These are phyloP conservation scores for Talpa occidentalis DNA, from an alignment of 2,113 vertebrate genomes.

Conservation along the genomic window DNA sequence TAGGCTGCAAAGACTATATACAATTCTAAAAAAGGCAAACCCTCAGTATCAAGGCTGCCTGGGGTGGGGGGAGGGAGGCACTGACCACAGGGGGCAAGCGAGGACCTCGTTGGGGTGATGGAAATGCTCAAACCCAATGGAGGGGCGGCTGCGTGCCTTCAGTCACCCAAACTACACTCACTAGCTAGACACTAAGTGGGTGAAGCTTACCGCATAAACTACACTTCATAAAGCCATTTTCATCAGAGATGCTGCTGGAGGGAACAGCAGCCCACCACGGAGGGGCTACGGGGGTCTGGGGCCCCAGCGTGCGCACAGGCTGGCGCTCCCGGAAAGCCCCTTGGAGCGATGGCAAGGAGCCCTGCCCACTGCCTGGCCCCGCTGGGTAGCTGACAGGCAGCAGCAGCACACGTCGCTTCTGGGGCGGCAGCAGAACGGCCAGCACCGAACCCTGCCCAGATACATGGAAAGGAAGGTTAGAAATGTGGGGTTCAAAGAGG, in stretches of 20 bases:
- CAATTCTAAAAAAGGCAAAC: constrained; percentile 19
- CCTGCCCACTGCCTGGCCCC: neutral
- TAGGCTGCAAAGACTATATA: neutral
- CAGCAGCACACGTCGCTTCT: neutral
- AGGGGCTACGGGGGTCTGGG: too few relatives aligned
- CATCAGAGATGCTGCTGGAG: neutral
- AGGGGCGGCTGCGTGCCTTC: too few relatives aligned
- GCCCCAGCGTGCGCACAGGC: too few relatives aligned
- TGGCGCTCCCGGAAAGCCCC: too few relatives aligned
- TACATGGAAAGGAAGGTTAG: neutral
- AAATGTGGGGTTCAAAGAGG: constrained; percentile 7
- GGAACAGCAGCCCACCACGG: too few relatives aligned
- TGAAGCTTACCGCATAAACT: neutral
- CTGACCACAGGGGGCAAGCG: neutral
- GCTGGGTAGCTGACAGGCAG: neutral
- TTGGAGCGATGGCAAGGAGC: neutral
- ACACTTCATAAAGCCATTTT: neutral
- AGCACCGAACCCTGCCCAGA: too few relatives aligned
- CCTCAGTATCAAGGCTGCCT: neutral
- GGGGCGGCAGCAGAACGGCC: too few relatives aligned
- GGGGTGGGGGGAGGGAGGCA: neutral
- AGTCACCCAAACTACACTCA: neutral
- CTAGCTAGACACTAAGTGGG: neutral
- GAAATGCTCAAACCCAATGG: neutral
- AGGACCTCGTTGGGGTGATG: accelerated